Conservation (phyloP, 2,888 invertebrate genomes). For the Emmelina monodactyla region DNA sequence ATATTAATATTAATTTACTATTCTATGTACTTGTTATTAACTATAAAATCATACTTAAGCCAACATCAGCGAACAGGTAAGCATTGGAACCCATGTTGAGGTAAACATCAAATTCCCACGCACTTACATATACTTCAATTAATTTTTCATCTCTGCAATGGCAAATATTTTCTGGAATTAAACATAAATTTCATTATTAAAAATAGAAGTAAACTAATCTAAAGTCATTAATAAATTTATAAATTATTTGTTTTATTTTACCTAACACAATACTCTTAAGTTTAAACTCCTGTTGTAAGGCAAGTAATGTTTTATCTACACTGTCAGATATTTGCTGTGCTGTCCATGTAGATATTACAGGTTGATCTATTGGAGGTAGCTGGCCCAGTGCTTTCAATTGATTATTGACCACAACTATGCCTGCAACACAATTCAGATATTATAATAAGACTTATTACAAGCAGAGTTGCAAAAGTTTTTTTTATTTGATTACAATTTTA, state of each 20-base stretch:
- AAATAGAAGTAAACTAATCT: not conserved
- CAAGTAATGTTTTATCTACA: slow-evolving; percentile 24
- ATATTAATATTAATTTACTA: no score
- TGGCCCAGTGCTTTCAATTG: slow-evolving; percentile 37
- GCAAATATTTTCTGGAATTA: slow-evolving; percentile 53
- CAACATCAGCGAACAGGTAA: slow-evolving; percentile 48
- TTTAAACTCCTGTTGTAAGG: slow-evolving; percentile 31
- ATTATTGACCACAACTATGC: slow-evolving; percentile 26
- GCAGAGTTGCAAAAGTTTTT: no score
- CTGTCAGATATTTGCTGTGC: slow-evolving; percentile 29
- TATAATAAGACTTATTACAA: no score
- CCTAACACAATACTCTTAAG: slow-evolving; percentile 41
- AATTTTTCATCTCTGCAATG: slow-evolving; percentile 47
- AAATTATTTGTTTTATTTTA: slow-evolving; percentile 14
- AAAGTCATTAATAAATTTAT: no score
- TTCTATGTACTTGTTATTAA: no score
- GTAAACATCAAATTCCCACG: slow-evolving; percentile 49
- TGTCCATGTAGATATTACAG: slow-evolving; percentile 47
- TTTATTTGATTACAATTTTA: no score
- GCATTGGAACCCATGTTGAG: slow-evolving; percentile 29
- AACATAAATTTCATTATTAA: slow-evolving; percentile 5
- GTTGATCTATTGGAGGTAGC: slow-evolving; percentile 29
- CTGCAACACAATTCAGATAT: no score
- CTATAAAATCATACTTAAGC: slow-evolving; percentile 27
- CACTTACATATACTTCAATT: slow-evolving; percentile 41